Conservation (phyloP, 2,113 vertebrate genomes). For the Tetrax tetrax region DNA sequence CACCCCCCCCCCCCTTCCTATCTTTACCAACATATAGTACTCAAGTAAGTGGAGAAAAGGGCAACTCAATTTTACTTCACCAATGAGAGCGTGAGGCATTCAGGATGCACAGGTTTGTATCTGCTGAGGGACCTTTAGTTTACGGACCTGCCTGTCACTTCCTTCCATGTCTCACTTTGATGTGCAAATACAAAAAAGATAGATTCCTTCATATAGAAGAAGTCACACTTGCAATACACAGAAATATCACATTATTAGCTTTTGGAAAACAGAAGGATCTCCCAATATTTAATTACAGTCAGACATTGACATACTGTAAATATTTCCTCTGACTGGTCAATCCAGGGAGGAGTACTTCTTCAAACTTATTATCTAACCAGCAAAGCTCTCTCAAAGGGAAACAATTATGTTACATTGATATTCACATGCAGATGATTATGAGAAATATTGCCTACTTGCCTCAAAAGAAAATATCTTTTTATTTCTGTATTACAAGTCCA, state of each 20-base stretch:
- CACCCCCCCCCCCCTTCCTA: background rate
- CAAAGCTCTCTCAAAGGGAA: background rate
- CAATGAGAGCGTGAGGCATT: accelerated
- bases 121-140: background rate
- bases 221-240: background rate
- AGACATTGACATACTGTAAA: background rate
- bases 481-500: background rate
- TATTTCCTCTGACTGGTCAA: background rate
- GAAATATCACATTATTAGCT: background rate
- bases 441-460: background rate
- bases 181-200: background rate
- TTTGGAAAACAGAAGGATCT: background rate
- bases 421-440: background rate
- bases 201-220: background rate
- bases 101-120: background rate
- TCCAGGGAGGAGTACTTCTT: background rate
- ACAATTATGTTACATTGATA: too few relatives aligned
- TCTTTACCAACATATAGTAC: background rate
- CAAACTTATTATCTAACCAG: background rate
- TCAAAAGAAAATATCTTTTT: background rate
- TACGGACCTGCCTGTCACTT: background rate
- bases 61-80: background rate
- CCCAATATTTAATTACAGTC: background rate
- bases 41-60: background rate
- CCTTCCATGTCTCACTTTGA: background rate